These are phyloP conservation scores for Tetranychus piercei DNA, from an alignment of 2,888 invertebrate species.

Conservation along the genomic window DNA sequence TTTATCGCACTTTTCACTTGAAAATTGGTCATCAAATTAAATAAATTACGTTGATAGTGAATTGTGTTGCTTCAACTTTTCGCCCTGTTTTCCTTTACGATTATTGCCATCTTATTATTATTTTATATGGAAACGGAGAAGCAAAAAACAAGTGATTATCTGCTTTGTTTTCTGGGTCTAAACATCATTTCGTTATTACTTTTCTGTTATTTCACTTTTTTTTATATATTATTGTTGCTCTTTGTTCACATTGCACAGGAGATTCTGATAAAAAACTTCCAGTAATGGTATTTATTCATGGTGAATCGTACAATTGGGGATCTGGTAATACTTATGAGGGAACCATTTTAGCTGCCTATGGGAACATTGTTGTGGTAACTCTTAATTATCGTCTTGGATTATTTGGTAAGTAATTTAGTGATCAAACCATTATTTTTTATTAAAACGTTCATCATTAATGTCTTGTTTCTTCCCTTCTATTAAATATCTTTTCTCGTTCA, in stretches of 20 bases:
- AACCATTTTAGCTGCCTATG: conserved; percentile 76
- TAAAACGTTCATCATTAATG: neutral
- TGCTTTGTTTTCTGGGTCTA: too few relatives aligned
- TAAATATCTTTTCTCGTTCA: neutral
- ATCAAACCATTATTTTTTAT: conserved; percentile 2
- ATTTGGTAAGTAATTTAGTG: conserved; percentile 37
- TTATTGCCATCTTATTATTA: too few relatives aligned
- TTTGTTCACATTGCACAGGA: neutral
- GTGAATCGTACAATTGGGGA: conserved; percentile 89
- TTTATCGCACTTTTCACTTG: too few relatives aligned
- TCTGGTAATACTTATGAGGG: conserved; percentile 94
- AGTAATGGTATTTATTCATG: conserved; percentile 76
- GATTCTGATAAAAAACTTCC: conserved; percentile 34
- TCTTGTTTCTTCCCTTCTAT: neutral
- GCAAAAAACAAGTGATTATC: too few relatives aligned
- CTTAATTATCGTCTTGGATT: conserved; percentile 87
- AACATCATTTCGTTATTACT: too few relatives aligned
- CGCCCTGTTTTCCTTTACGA: too few relatives aligned
- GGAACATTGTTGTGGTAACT: conserved; percentile 56
- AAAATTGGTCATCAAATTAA: too few relatives aligned
- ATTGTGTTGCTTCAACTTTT: too few relatives aligned
- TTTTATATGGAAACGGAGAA: too few relatives aligned
- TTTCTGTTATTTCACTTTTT: too few relatives aligned
- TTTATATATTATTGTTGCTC: too few relatives aligned
- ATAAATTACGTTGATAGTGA: too few relatives aligned